These are phyloP conservation scores for Listrodromus nycthemerus DNA, from an alignment of 2,888 invertebrate genomes.

Conservation along the genomic window DNA sequence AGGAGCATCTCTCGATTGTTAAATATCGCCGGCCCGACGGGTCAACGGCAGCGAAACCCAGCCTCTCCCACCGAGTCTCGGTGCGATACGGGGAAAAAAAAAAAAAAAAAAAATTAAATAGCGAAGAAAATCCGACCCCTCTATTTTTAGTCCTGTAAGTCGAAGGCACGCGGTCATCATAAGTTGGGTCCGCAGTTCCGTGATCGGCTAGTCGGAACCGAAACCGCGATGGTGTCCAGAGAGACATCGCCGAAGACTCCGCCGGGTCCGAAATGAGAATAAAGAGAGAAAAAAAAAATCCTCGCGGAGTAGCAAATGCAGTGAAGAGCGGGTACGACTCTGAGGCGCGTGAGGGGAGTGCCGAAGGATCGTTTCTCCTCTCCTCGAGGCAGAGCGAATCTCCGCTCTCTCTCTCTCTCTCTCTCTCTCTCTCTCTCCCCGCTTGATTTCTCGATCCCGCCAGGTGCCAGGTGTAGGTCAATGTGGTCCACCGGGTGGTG, in stretches of 20 bases:
- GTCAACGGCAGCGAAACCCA: constrained; percentile 10
- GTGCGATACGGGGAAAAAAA: background rate
- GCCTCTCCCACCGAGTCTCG: constrained; percentile 5
- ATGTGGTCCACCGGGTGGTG: constrained; percentile 43
- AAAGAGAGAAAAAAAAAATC: background rate
- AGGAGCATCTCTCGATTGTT: background rate
- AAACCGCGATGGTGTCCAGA: constrained; percentile 27
- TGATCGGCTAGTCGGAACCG: constrained; percentile 27
- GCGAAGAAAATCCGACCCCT: background rate
- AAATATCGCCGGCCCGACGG: background rate
- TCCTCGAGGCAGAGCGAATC: background rate
- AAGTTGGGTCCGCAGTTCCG: constrained; percentile 28
- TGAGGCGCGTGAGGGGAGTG: background rate
- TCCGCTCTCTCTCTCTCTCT: constrained; percentile 38
- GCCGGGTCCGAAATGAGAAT: background rate
- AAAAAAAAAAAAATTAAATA: background rate
- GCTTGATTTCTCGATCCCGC: constrained; percentile 73
- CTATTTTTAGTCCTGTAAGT: constrained; percentile 19
- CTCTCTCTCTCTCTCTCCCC: constrained; percentile 46
- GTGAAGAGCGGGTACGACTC: background rate
- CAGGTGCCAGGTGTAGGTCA: constrained; percentile 71
- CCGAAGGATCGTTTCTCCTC: constrained; percentile 21
- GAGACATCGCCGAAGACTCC: too few relatives aligned
- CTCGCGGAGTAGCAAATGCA: background rate
- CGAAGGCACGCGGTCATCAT: constrained; percentile 51